Base-by-base conservation (phyloP, 2,888 invertebrate genomes). In the Clepsis dumicolana region DNA sequence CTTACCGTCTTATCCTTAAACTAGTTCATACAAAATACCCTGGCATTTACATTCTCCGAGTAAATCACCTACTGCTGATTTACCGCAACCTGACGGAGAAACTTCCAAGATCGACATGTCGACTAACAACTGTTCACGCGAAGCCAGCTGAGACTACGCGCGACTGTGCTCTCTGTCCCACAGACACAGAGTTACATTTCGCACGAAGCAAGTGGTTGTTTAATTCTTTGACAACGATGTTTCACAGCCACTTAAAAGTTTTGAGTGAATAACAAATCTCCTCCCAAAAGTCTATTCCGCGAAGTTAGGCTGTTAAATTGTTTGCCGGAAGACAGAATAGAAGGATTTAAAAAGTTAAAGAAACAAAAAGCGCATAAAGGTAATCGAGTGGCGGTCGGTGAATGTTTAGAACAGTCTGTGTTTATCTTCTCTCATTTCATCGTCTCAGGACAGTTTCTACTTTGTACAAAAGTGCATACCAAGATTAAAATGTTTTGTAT, bases 181-280 rank as follows among this genome's bases (percentile, higher is more conserved):
- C 67, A 53, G 38, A 2, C 63, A 70, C 81, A 88, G 78, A 81
- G 87, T 76, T 70, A 65, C 70, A 78, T 80, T 76, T 80, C 71
- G 74, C 76, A 77, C 75, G 73, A 75, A 77, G 74, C 70, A 59
- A 74, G 69, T 81, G 82, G 77, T 86, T 84, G 85, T 89, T 88
- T 89, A 88, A 91, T 88, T 88, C 89, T 90, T 89, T 86, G 85
- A 88, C 87, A 86, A 89, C 87, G 85, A 86, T 90, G 89, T 90
- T 91, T 91, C 91, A 89, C 91, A 92, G 89, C 86, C 91, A 91
- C 92, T 92, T 92, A 91, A 92, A 93, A 92, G 85, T 92, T 92
- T 88, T 86, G 86, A 91, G 88, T 90, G 91, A 91, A 92, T 92
- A 92, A 92, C 92, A 93, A 92, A 93, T 91, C 92, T 90, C 82